Evolutionary conservation across 2,113 vertebrate genomes (phyloP), one percentile per base, ranked within the genome.

Genomic region (Vicugna pacos): DNA sequence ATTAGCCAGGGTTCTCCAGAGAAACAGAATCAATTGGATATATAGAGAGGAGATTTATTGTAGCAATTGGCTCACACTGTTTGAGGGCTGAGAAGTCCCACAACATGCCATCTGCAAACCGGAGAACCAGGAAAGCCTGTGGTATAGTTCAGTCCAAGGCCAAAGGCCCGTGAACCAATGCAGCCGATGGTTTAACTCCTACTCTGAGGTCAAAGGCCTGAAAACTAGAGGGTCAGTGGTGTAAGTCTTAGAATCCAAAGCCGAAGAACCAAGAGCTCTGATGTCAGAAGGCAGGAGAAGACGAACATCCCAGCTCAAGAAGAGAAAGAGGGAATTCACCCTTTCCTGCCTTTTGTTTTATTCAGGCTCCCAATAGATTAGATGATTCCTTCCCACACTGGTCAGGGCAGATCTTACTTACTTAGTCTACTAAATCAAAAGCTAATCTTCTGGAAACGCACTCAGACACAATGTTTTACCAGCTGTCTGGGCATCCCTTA

Each of bases 361-460:
- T 26, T 81, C 52, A 19, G 1, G 0, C 4, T 42, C 54, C 54
- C 35, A 17, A 1, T 1, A 6, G 35, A 17, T 30, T 19, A 24
- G 26, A 58, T 19, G 28, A 62, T 81, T 42, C 79, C 56, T 42
- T 2, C 56, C 35, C 24, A 81, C 35, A 62, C 30, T 28, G 0
- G 35, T 60, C 9, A 60, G 15, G 22, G 15, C 79, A 81, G 35
- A 60, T 81, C 54, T 42, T 81, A 28, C 38, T 38, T 80, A 80
- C 54, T 42, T 28, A 42, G 77, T 62, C 79, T 81, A 46, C 56
- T 60, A 60, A 81, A 60, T 30, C 1, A 0, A 81, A 60, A 6
- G 35, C 56, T 30, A 60, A 60, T 60, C 35, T 81, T 81, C 35
- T 35, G 60, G 56, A 58, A 60, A 12, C 35, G 42, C n/a, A 30